Evolutionary conservation across 2,888 invertebrate species (phyloP).

Genomic region (Drosophila prolongata): DNA sequence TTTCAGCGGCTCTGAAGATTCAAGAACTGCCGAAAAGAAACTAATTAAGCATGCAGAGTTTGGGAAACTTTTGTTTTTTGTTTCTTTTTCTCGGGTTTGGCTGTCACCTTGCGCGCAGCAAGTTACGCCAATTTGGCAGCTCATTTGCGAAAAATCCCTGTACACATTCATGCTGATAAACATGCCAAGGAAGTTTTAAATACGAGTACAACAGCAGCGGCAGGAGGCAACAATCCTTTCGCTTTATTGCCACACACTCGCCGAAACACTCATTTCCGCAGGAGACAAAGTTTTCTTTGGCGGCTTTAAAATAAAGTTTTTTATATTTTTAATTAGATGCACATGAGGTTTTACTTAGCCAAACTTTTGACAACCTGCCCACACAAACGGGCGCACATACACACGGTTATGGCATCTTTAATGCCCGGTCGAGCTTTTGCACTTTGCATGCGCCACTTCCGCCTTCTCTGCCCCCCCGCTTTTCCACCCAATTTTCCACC

Average conservation of each 20-base stretch:
- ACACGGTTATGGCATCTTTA: constrained; percentile 74
- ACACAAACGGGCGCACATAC: constrained; percentile 13
- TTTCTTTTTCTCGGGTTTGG: background rate
- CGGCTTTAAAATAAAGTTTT: constrained; percentile 78
- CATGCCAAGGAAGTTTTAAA: constrained; percentile 70
- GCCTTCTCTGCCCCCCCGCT: background rate
- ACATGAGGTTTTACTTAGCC: constrained; percentile 77
- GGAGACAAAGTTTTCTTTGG: constrained; percentile 76
- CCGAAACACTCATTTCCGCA: constrained; percentile 55
- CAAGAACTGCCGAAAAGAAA: constrained; percentile 10
- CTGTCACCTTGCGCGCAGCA: constrained; percentile 40
- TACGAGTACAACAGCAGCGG: constrained; percentile 46
- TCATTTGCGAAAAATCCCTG: constrained; percentile 66
- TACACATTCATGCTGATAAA: constrained; percentile 67
- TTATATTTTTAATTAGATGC: constrained; percentile 80
- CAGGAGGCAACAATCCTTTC: constrained; percentile 43
- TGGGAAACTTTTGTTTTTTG: constrained; percentile 4
- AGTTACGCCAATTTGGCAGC: constrained; percentile 73
- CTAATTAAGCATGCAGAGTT: constrained; percentile 65
- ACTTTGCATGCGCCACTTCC: constrained; percentile 39
- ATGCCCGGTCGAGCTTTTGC: constrained; percentile 63
- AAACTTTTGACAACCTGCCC: constrained; percentile 66
- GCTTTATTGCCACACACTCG: constrained; percentile 46
- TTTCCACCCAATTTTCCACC: background rate
- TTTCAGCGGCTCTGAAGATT: constrained; percentile 4